Conservation (phyloP, 2,113 vertebrate species). For the Carettochelys insculpta region DNA sequence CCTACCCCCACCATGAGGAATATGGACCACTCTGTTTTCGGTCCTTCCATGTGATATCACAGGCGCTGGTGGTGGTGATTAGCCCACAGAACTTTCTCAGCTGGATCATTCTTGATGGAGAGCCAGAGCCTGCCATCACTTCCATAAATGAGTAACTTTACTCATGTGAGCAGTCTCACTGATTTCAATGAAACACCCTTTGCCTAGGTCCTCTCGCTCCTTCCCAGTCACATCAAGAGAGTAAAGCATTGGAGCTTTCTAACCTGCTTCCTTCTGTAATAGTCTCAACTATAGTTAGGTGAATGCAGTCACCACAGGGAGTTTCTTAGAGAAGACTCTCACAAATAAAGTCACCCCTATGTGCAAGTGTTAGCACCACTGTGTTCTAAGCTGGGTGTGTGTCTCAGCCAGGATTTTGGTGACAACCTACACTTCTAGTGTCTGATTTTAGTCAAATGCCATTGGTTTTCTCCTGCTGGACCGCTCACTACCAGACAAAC, state of each 20-base stretch:
- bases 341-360: not conserved
- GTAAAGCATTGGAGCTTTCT: not conserved
- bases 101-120: not conserved
- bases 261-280: not conserved
- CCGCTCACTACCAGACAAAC: not conserved
- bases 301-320: not conserved
- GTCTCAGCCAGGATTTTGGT: not conserved
- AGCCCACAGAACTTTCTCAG: not conserved
- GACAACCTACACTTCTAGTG: not conserved
- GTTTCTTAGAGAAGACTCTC: not conserved
- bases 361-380: not conserved
- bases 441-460: not conserved
- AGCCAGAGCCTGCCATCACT: not conserved
- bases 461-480: not conserved
- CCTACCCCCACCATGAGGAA: not conserved
- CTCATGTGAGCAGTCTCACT: not conserved
- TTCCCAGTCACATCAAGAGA: not conserved
- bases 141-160: not conserved
- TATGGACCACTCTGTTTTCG: not conserved
- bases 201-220: not conserved
- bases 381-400: not conserved
- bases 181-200: too few relatives aligned
- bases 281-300: not conserved
- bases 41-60: not conserved
- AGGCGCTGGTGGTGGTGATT: not conserved